These are phyloP conservation scores for Periophthalmodon schlosseri DNA, from an alignment of 2,113 vertebrate genomes.

Conservation along the genomic window DNA sequence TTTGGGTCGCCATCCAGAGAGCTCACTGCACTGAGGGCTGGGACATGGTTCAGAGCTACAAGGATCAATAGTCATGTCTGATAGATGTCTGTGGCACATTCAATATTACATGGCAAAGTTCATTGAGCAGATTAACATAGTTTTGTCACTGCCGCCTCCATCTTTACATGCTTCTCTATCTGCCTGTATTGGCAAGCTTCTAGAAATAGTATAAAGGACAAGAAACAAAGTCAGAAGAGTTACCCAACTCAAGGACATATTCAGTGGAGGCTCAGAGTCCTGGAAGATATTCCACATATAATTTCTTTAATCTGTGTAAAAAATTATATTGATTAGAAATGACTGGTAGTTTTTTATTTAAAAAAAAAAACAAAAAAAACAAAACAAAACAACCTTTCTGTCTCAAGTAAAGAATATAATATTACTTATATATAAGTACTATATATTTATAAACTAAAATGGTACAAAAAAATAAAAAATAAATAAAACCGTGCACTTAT, in stretches of 20 bases:
- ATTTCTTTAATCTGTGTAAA: neutral
- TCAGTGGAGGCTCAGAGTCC: neutral
- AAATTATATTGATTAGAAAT: neutral
- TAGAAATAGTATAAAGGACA: neutral
- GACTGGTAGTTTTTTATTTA: too few species aligned
- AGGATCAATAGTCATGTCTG: constrained; percentile 27
- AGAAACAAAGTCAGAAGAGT: neutral
- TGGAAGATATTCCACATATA: neutral
- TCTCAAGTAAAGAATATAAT: too few species aligned
- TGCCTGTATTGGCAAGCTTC: neutral
- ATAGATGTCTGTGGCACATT: neutral
- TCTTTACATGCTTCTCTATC: neutral
- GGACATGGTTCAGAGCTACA: neutral
- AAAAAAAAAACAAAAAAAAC: too few species aligned
- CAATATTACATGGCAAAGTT: constrained; percentile 1
- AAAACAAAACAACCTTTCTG: too few species aligned
- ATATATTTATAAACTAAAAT: too few species aligned
- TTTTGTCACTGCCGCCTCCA: neutral
- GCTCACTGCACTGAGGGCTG: constrained; percentile 1
- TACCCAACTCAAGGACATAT: neutral
- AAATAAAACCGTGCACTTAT: too few species aligned
- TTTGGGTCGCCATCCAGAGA: constrained; percentile 28
- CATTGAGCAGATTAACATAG: neutral
- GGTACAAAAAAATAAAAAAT: too few species aligned
- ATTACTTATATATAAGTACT: too few species aligned